A percentile compares a stretch with the other conserved stretches of the same genome.
These are phyloP conservation scores for Leucania comma DNA, from an alignment of 2,888 invertebrate genomes.

Conservation along the genomic window DNA sequence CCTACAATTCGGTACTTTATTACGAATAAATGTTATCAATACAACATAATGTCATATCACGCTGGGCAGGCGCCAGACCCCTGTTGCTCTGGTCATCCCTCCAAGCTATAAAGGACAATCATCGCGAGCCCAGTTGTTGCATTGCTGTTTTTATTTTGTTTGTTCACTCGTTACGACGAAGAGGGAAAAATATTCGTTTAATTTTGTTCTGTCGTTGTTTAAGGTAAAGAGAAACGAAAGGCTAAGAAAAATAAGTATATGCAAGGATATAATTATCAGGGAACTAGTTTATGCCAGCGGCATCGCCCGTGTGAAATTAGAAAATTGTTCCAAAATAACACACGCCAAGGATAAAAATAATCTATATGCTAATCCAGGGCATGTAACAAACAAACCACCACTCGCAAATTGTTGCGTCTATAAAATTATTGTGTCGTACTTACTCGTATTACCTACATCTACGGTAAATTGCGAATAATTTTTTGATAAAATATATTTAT, in stretches of 20 bases:
- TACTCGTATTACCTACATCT: too few relatives aligned
- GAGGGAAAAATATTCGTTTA: conserved; percentile 59
- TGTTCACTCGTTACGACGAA: conserved; percentile 59
- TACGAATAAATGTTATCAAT: conserved; percentile 66
- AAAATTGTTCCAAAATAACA: too few relatives aligned
- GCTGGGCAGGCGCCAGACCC: conserved; percentile 81
- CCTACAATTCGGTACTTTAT: conserved; percentile 60
- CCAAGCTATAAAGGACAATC: conserved; percentile 71
- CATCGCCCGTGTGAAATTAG: too few relatives aligned
- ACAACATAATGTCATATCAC: conserved; percentile 68
- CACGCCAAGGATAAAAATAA: too few relatives aligned
- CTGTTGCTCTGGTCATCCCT: conserved; percentile 73
- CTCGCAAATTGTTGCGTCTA: too few relatives aligned
- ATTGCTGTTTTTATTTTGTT: conserved; percentile 77
- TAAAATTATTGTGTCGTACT: too few relatives aligned
- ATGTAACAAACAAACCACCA: too few relatives aligned
- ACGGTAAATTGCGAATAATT: background rate
- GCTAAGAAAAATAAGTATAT: background rate
- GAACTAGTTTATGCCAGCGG: too few relatives aligned
- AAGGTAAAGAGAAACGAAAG: conserved; percentile 13
- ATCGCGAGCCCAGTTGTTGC: conserved; percentile 69
- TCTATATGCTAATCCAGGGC: too few relatives aligned
- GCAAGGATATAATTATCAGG: background rate
- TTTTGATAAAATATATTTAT: background rate
- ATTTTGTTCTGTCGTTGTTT: conserved; percentile 48